A percentile compares a stretch with the other conserved stretches of the same genome.
Evolutionary conservation across 2,797 vertebrate genomes (phyloP).

Genomic region (Florisuga fusca): DNA sequence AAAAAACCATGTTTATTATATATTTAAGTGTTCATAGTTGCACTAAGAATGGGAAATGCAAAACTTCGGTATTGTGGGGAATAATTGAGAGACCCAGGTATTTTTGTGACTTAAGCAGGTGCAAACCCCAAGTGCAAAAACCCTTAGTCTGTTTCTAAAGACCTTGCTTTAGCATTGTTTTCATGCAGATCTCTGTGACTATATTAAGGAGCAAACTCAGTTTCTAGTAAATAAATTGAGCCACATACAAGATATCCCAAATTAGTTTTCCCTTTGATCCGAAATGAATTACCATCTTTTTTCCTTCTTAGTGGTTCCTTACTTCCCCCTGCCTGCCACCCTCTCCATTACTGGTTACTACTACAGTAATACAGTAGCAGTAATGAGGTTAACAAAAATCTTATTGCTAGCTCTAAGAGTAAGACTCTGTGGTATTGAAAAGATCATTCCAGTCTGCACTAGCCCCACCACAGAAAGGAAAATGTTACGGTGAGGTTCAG

Average conservation of each 20-base stretch:
- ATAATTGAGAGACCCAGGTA: neutral
- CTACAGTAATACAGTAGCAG: slow-evolving; percentile 5
- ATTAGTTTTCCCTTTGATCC: neutral
- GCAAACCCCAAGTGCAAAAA: neutral
- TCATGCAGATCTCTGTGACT: neutral
- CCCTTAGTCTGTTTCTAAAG: neutral
- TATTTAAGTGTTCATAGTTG: neutral
- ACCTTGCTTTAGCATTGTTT: neutral
- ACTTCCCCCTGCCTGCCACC: slow-evolving; percentile 8
- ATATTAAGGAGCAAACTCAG: neutral
- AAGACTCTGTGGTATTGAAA: neutral
- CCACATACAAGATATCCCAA: neutral
- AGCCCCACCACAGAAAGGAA: neutral
- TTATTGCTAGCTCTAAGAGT: neutral
- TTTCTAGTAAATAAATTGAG: slow-evolving; percentile 2
- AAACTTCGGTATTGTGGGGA: neutral
- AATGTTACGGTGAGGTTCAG: neutral
- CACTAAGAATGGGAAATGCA: neutral
- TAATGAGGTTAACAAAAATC: slow-evolving; percentile 7
- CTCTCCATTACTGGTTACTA: neutral
- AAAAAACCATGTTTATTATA: slow-evolving; percentile 34
- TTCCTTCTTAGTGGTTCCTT: neutral
- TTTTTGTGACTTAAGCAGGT: neutral
- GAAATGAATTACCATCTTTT: slow-evolving; percentile 1
- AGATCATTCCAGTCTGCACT: neutral